These are phyloP conservation scores for Medauroidea extradentata DNA, from an alignment of 1,140 invertebrate genomes.

Conservation along the genomic window DNA sequence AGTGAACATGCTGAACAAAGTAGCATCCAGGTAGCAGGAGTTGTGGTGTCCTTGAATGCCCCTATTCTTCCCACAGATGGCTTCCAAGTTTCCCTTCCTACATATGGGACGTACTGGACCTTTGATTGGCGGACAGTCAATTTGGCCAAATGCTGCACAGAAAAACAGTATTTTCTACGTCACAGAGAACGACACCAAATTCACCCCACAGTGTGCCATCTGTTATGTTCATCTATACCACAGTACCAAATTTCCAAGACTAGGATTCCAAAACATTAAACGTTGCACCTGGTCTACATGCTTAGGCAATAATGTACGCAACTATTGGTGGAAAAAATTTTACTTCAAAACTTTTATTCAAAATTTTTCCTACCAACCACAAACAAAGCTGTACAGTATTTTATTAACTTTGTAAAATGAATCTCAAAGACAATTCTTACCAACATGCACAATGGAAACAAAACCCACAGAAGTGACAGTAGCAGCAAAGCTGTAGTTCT, in stretches of 20 bases:
- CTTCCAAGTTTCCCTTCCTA: constrained; percentile 56
- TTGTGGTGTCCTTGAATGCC: constrained; percentile 98
- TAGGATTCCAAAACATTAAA: not conserved
- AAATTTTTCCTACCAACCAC: too few species aligned
- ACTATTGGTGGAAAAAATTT: too few species aligned
- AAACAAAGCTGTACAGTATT: too few species aligned
- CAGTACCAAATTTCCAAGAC: not conserved
- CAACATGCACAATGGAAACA: too few species aligned
- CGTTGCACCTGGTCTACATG: not conserved
- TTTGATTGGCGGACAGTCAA: constrained; percentile 69
- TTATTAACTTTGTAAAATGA: too few species aligned
- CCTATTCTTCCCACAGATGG: constrained; percentile 68
- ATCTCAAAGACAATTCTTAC: too few species aligned
- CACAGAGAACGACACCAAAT: not conserved
- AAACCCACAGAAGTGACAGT: too few species aligned
- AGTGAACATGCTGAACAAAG: constrained; percentile 94
- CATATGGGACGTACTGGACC: constrained; percentile 76
- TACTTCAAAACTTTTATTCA: too few species aligned
- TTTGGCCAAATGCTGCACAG: constrained; percentile 46
- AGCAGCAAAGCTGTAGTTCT: too few species aligned
- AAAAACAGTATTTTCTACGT: not conserved
- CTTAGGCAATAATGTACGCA: too few species aligned
- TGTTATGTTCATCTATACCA: not conserved
- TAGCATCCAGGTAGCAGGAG: constrained; percentile 96
- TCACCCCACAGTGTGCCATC: not conserved